A percentile compares a stretch with the other conserved stretches of the same genome.
Conservation (phyloP, 1,140 invertebrate species). For the Melipona quadrifasciata region DNA sequence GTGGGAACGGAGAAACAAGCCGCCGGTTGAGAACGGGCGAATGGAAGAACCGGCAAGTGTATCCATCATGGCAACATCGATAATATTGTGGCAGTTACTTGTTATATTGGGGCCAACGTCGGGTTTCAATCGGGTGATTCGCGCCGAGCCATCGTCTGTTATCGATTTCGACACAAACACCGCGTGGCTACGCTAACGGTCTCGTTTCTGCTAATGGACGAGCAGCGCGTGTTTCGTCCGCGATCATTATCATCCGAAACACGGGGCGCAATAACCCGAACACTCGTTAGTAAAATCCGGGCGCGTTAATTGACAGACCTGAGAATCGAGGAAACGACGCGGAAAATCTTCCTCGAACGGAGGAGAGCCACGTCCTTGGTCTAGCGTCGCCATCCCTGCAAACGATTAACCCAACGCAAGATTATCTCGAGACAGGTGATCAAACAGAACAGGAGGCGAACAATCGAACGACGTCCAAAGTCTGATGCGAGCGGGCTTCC, state of each 20-base stretch:
- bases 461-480: too few species aligned
- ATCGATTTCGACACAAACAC: constrained; percentile 51
- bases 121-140: constrained; percentile 56
- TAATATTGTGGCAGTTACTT: constrained; percentile 6
- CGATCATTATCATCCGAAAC: constrained; percentile 52
- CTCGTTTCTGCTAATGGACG: constrained; percentile 50
- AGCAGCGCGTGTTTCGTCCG: constrained; percentile 24
- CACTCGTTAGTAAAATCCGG: constrained; percentile 47
- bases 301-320: constrained; percentile 13
- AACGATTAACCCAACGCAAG: background rate
- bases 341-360: background rate
- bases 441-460: too few species aligned
- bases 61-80: constrained; percentile 10
- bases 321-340: background rate
- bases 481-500: too few species aligned
- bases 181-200: constrained; percentile 39
- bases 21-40: background rate
- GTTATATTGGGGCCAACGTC: constrained; percentile 41
- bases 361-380: background rate
- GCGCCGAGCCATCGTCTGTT: constrained; percentile 38
- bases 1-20: background rate
- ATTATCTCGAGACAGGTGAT: too few species aligned
- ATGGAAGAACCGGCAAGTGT: background rate
- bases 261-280: constrained; percentile 29
- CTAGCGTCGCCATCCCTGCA: background rate